Evolutionary conservation across 2,797 vertebrate species (phyloP), one percentile per base, ranked within the genome.

Genomic region (Telmatherina bonti): DNA sequence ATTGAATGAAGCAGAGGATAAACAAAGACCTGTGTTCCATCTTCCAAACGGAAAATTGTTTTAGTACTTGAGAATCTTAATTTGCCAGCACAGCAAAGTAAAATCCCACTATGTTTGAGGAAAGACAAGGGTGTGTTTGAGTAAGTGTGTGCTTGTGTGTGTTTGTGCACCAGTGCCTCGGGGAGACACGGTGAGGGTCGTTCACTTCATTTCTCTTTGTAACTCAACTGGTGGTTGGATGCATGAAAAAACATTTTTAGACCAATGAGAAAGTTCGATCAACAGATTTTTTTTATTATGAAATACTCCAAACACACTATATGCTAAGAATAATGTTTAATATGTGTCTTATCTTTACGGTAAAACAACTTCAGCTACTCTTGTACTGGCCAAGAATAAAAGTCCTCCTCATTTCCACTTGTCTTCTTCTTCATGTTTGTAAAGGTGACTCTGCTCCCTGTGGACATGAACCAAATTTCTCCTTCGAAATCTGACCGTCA

Each of bases 1-100:
- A 94, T 94, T 92, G 88, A 92, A 93, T 89, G 78, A 86, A 83
- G 88, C 74, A 20, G 65, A 87, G 85, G 88, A 92, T 91, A 94
- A 93, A 93, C 91, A 93, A 74, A 89, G 74, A 78, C 58, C 76
- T 76, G 79, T 78, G 83, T 87, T 89, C 83, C 69, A 67, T 90
- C 85, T 78, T 80, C 83, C 67, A 81, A 78, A 83, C 59, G 72
- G 77, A 89, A 90, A 89, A 91, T 89, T 86, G 82, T 84, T 91
- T 87, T 78, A 79, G 75, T 86, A 67, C 82, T 92, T 85, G 78
- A 79, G 76, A 84, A 82, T 84, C 36, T 64, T 70, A 68, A 83
- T 75, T 83, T 86, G 81, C 83, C 77, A 64, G 72, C 66, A 57
- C 63, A 72, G 72, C 81, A 77, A 61, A 53, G 76, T 41, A 82